Conservation (phyloP, 2,888 invertebrate genomes). For the Trichogramma evanescens region DNA sequence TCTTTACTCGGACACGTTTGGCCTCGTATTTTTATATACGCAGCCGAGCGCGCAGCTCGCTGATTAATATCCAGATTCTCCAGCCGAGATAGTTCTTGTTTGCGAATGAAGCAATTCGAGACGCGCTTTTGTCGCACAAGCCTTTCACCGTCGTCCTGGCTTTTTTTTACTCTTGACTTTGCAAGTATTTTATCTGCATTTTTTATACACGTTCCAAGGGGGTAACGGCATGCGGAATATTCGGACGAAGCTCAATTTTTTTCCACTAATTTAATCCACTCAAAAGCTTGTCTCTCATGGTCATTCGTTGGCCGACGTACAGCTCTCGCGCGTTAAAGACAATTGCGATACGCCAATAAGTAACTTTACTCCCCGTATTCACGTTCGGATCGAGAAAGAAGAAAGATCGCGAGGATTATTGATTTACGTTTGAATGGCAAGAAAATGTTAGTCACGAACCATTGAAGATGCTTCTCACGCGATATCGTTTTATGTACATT, state of each 20-base stretch:
- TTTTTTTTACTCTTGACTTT: too few species aligned
- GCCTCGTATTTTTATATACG: conserved; percentile 7
- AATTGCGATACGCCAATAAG: too few species aligned
- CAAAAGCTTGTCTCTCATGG: too few species aligned
- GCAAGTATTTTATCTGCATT: too few species aligned
- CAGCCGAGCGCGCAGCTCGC: conserved; percentile 23
- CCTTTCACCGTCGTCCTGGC: conserved; percentile 17
- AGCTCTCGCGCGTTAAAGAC: too few species aligned
- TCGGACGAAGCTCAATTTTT: too few species aligned
- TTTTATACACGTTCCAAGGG: too few species aligned
- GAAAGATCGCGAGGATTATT: neutral
- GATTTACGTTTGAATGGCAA: conserved; percentile 18
- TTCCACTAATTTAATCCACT: too few species aligned
- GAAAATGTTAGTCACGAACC: conserved; percentile 20
- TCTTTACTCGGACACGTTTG: conserved; percentile 2
- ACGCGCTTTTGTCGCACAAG: conserved; percentile 35
- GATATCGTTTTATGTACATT: conserved; percentile 14
- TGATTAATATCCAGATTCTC: conserved; percentile 43
- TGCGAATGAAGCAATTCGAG: conserved; percentile 42
- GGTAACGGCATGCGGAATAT: too few species aligned
- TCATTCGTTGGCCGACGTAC: too few species aligned
- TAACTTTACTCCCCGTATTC: too few species aligned
- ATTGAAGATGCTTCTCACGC: conserved; percentile 20
- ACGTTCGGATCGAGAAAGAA: too few species aligned
- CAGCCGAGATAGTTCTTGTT: conserved; percentile 38